Base-by-base conservation (phyloP, 2,113 vertebrate species). In the Rhegmatorhina hoffmannsi region DNA sequence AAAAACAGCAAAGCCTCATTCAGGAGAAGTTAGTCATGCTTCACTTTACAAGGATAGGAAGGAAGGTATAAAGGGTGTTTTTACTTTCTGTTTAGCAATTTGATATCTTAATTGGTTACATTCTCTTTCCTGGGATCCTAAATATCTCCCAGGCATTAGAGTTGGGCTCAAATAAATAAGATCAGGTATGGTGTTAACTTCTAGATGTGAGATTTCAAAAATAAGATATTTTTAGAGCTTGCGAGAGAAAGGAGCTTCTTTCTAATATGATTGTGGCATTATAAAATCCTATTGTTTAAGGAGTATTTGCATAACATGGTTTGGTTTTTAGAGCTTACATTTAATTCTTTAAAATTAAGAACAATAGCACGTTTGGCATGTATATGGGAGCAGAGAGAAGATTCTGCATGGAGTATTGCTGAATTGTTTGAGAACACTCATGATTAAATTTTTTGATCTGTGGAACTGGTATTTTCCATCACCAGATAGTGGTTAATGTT, bases 261-360 rank as follows among this genome's bases (percentile, higher is more conserved):
- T 33, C 29, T 58, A 23, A 31, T 50, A 10, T 5, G 18, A 44
- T 78, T 31, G n/a, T 87, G 31, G 20, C 17, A 5, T 56, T 73
- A 36, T 75, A 75, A 93, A 87, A 60, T 56, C 40, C 62, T 60
- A 43, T 87, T 91, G 80, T 95, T 92, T 68, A 58, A 68, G 49
- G 62, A 64, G 31, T 38, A 40, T 62, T 94, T 91, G 47, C 53
- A 13, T 94, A 76, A 67, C 29, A 7, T 84, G 69, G 24, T 82
- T 94, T 87, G 26, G 40, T 89, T 36, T 87, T 89, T 46, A 58
- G 38, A 21, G 58, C 53, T 89, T 89, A 56, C 28, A 58, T 75
- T 89, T 89, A 70, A 64, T 84, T 69, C 62, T 76, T 89, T 75
- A 66, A 82, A 95, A 68, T 26, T 25, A 74, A 73, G 69, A 94